Evolutionary conservation across 1,140 invertebrate genomes (phyloP), one percentile per base, ranked within the genome.

Genomic region (Habropoda laboriosa): DNA sequence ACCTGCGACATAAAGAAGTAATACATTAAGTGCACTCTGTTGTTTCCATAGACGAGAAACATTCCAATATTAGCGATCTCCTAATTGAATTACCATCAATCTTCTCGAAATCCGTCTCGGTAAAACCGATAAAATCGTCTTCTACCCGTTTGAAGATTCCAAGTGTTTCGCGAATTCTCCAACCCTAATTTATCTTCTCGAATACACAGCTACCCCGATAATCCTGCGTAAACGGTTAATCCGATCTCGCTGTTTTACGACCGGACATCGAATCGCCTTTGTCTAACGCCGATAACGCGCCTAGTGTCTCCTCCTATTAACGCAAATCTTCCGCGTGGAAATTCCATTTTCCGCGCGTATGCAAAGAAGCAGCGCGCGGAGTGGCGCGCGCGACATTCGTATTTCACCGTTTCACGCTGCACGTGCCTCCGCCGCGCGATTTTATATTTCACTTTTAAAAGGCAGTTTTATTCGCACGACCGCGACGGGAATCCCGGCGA

Each of bases 1-100:
- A 94, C 85, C 94, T 95, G 90, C 10, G 94, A 94, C 76, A 83
- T 76, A 67, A 81, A 85, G 51, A 76, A 51, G 0, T 3, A 3
- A 42, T 13, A 0, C 5, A 7, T 61, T 45, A 35, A 38, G 18
- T 35, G 40, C 13, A 18, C 5, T 16, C 18, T 0, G 7, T 55
- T 16, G n/a, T 30, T 55, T 30, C 10, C 3, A 27, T 55, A 13
- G 49, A 21, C n/a, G 30, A 55, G 40, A n/a, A 4, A 13, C 1
- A 3, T 6, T 30, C n/a, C 3, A 5, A 27, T 27, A 12, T 27
- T 40, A 16, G 0, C 3, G 3, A 18, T 53, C 24, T 4, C 3
- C 2, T 6, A 21, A 57, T 42, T 7, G 2, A 40, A 42, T 71
- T 27, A n/a, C 12, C 12, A 8, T 10, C 6, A 5, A 0, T 0